Conservation (phyloP, 2,888 invertebrate genomes). For the Ochlodes sylvanus region DNA sequence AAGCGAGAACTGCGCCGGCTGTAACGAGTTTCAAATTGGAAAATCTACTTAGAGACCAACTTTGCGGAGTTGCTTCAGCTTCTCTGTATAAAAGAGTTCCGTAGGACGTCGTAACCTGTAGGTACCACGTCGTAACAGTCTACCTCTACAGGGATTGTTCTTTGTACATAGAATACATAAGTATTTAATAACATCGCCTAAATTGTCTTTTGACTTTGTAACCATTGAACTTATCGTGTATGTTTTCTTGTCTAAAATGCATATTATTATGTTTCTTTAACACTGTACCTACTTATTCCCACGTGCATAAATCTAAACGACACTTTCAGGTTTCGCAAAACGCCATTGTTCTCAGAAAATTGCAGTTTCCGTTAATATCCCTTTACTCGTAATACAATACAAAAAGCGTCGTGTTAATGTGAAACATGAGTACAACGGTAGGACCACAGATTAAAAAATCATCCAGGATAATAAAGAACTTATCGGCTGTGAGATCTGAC, state of each 20-base stretch:
- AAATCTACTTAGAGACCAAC: conserved; percentile 68
- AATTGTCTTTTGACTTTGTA: no score
- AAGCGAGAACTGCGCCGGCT: conserved; percentile 46
- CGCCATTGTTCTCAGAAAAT: conserved; percentile 43
- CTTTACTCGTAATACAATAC: conserved; percentile 51
- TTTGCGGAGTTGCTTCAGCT: conserved; percentile 45
- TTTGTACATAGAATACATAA: no score
- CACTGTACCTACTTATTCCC: conserved; percentile 10
- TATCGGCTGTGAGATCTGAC: conserved; percentile 81
- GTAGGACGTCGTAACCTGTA: neutral
- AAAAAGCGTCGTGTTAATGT: conserved; percentile 61
- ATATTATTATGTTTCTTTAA: neutral
- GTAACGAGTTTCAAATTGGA: conserved; percentile 78
- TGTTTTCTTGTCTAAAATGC: neutral
- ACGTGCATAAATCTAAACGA: conserved; percentile 31
- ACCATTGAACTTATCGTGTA: neutral
- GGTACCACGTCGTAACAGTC: conserved; percentile 30
- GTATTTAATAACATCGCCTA: no score
- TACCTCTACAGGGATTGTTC: neutral
- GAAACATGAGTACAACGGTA: conserved; percentile 65
- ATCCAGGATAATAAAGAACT: conserved; percentile 82
- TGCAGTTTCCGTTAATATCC: conserved; percentile 37
- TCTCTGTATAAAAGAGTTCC: conserved; percentile 13
- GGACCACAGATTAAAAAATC: conserved; percentile 78
- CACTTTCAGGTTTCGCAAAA: conserved; percentile 33